Evolutionary conservation across 1,140 invertebrate genomes (phyloP), one percentile per base, ranked within the genome.

Genomic region (Harlomillsia oculata): DNA sequence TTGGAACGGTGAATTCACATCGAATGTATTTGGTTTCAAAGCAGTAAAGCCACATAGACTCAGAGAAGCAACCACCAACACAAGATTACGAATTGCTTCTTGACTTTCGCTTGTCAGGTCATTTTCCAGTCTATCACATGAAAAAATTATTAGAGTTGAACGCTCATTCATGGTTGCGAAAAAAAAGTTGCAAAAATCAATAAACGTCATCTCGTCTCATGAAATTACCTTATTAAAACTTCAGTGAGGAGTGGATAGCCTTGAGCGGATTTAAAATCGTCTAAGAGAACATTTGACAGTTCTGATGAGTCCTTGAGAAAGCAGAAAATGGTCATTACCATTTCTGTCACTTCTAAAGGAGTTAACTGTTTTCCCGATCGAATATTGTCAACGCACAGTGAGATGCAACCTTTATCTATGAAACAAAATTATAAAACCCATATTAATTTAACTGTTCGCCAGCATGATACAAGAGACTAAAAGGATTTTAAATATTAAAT

Each of bases 221-320:
- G n/a, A n/a, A n/a, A n/a, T 78, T 76, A 95, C 89, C 88, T 93
- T 53, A 97, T 74, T 59, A 97, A 77, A 75, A 97, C 96, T 69
- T 97, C 92, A 26, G 87, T 89, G 48, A 98, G 76, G 72, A 96
- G 96, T 43, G 84, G 77, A 74, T 97, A 99, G 61, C 95, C 95
- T 70, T 97, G 89, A 67, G 87, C 89, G 53, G 85, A 80, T 59
- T 87, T 80, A 75, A 99, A 98, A 74, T 98, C 95, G 71, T 98
- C 95, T 60, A 98, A 71, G 59, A 99, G 76, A 62, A 84, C 51
- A 73, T 94, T 89, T 56, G 92, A 94, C 49, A 95, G 85, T 72
- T 95, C 91, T 74, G 92, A 92, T n/a, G 93, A 97, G 71, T 97
- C 93, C 77, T 97, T 97, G 45, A 98, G 77, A 72, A 98, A 95